Conservation (phyloP, 2,888 invertebrate species). For the Leptodirus hochenwartii region DNA sequence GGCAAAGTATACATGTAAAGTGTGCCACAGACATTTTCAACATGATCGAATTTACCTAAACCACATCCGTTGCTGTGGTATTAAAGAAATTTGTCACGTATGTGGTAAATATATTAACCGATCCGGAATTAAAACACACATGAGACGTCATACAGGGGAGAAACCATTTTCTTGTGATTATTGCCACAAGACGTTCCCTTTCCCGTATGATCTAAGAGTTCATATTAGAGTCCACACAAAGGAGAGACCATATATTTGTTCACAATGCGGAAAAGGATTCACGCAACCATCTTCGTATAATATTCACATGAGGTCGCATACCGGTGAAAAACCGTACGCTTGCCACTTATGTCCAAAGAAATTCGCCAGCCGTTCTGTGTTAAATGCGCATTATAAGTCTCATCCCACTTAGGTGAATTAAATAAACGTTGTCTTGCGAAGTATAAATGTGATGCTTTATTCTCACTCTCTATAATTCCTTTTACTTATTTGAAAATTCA, state of each 20-base stretch:
- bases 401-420: no score
- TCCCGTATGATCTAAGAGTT: conserved; percentile 13
- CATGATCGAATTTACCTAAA: no score
- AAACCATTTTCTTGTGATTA: conserved; percentile 9
- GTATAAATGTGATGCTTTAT: no score
- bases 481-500: no score
- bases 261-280: conserved; percentile 18
- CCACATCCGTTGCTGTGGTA: background rate
- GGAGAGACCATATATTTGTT: conserved; percentile 15
- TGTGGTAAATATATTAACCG: conserved; percentile 16
- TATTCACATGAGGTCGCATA: conserved; percentile 18
- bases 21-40: no score
- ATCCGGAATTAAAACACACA: conserved; percentile 9
- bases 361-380: no score
- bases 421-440: no score
- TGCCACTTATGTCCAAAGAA: conserved; percentile 14
- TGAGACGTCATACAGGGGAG: conserved; percentile 6
- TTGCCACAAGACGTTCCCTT: conserved; percentile 10
- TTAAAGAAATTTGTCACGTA: conserved; percentile 8
- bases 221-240: conserved; percentile 18
- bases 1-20: background rate
- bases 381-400: no score
- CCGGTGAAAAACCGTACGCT: conserved; percentile 25
- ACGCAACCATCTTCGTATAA: conserved; percentile 18
- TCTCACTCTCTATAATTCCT: no score